A percentile compares a stretch with the other conserved stretches of the same genome.
Conservation (phyloP, 2,888 invertebrate species). For the Dromius quadrimaculatus region DNA sequence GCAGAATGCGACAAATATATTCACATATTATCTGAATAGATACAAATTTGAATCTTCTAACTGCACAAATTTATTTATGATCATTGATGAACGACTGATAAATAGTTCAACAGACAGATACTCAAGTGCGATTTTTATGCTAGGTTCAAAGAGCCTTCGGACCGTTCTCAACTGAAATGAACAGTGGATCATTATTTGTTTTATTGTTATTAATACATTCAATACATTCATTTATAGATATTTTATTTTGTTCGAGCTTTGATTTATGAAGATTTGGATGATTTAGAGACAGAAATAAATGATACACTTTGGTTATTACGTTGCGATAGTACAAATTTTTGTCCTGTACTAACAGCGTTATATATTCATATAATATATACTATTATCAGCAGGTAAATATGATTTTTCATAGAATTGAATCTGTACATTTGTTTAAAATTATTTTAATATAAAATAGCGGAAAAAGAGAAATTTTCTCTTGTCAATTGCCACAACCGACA, state of each 20-base stretch:
- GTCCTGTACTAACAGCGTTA: conserved; percentile 60
- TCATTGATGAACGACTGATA: conserved; percentile 63
- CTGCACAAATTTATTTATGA: too few relatives aligned
- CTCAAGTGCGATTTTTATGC: too few relatives aligned
- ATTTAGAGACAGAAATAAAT: conserved; percentile 53
- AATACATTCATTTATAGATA: conserved; percentile 57
- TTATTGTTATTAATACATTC: conserved; percentile 54
- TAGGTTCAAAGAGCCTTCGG: conserved; percentile 34
- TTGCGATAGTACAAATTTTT: conserved; percentile 57
- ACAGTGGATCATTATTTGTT: too few relatives aligned
- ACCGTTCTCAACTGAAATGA: too few relatives aligned
- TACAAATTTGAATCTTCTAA: too few relatives aligned
- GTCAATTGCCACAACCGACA: too few relatives aligned
- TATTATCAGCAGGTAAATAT: conserved; percentile 55
- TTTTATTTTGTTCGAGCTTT: conserved; percentile 58
- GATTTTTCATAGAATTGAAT: too few relatives aligned
- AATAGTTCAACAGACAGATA: conserved; percentile 18
- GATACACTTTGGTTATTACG: conserved; percentile 59
- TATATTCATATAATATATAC: conserved; percentile 62
- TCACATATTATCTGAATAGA: too few relatives aligned
- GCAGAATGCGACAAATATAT: too few relatives aligned
- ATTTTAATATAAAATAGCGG: too few relatives aligned
- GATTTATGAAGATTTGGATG: conserved; percentile 52
- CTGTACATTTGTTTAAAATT: too few relatives aligned
- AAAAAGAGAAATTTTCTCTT: too few relatives aligned